phyloP scores from a whole-genome alignment of 2,797 vertebrate genomes.

The Oreonectes daqikongensis region DNA sequence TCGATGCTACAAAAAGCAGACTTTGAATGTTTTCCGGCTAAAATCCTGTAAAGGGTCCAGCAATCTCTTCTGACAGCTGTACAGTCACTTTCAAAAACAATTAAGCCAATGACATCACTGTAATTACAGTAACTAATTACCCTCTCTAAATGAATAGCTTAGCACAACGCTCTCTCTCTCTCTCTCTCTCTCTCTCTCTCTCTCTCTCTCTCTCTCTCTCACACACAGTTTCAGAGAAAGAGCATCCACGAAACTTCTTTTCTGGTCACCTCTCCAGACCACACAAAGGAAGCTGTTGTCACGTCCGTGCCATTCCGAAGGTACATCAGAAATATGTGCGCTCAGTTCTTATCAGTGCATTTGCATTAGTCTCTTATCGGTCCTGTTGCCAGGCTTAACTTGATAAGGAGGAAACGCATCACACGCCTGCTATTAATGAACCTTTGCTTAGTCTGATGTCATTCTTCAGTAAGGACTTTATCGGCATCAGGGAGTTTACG shows the following conservation, averaged over 20 bases:
- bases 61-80: slow-evolving; percentile 99
- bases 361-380: slow-evolving; percentile 90
- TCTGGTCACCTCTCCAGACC: slow-evolving; percentile 73
- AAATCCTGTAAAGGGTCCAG: slow-evolving; percentile 91
- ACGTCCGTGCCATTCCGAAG: slow-evolving; percentile 86
- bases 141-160: slow-evolving; percentile 90
- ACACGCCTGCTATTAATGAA: slow-evolving; percentile 87
- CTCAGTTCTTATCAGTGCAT: slow-evolving; percentile 90
- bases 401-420: slow-evolving; percentile 82
- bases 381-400: slow-evolving; percentile 84
- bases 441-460: slow-evolving; percentile 81
- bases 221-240: slow-evolving; percentile 85
- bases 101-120: slow-evolving; percentile 99
- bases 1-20: slow-evolving; percentile 91
- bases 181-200: slow-evolving; percentile 87
- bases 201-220: slow-evolving; percentile 85
- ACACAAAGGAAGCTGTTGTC: slow-evolving; percentile 86
- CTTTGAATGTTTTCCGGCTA: slow-evolving; percentile 96
- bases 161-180: slow-evolving; percentile 84
- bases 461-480: slow-evolving; percentile 89
- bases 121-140: slow-evolving; percentile 99
- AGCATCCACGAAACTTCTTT: slow-evolving; percentile 72
- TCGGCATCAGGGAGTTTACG: slow-evolving; percentile 62
- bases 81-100: slow-evolving; percentile 99
- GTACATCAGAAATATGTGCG: slow-evolving; percentile 92